A percentile compares a stretch with the other conserved stretches of the same genome.
phyloP scores from a whole-genome alignment of 2,797 vertebrate species.

The Spondyliosoma cantharus region DNA sequence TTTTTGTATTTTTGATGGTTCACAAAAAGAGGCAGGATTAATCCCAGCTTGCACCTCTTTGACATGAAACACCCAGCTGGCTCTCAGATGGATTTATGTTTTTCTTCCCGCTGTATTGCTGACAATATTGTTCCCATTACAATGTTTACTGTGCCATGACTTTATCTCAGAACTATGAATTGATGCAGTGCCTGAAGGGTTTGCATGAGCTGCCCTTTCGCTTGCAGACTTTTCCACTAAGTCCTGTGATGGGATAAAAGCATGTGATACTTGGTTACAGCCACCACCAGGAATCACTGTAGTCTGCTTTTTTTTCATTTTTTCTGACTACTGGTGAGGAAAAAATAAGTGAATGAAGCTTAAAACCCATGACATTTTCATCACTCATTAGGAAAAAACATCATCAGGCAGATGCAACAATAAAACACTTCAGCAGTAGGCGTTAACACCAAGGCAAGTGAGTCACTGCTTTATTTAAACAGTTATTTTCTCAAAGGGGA shows the following conservation, averaged over 20 bases:
- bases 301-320: not conserved
- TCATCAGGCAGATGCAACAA: conserved; percentile 10
- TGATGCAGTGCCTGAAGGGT: conserved; percentile 37
- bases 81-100: conserved; percentile 50
- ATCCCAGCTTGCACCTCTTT: conserved; percentile 54
- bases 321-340: not conserved
- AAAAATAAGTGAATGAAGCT: not conserved
- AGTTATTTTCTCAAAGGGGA: conserved; percentile 34
- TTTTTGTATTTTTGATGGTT: conserved; percentile 36
- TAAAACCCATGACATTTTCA: conserved; percentile 11
- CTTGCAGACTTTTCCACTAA: conserved; percentile 40
- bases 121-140: conserved; percentile 54
- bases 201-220: conserved; percentile 18
- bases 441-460: conserved; percentile 26
- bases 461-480: conserved; percentile 52
- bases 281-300: conserved; percentile 8
- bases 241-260: not conserved
- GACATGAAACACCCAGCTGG: conserved; percentile 55
- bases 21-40: conserved; percentile 51
- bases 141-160: conserved; percentile 55
- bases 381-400: conserved; percentile 25
- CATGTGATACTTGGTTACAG: conserved; percentile 3
- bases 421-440: conserved; percentile 14
- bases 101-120: conserved; percentile 5
- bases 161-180: conserved; percentile 60